Conservation (phyloP, 2,797 vertebrate genomes). For the Urophycis tenuis region DNA sequence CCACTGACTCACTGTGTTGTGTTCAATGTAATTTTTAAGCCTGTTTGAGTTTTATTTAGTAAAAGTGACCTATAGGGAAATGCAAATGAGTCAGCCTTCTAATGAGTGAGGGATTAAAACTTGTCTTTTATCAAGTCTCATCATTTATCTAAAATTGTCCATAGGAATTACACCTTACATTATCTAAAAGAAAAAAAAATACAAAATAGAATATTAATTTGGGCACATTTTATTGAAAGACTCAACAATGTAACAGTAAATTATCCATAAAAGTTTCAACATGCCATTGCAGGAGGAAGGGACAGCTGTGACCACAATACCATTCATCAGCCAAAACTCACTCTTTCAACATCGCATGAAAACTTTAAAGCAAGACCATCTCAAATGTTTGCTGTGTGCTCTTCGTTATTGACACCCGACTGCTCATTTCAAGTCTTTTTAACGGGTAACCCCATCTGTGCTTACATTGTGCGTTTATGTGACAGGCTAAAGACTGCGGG, state of each 20-base stretch:
- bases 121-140: no score
- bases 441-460: not conserved
- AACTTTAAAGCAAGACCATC: not conserved
- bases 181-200: no score
- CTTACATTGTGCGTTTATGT: not conserved
- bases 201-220: no score
- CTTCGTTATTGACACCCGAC: not conserved
- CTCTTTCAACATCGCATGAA: not conserved
- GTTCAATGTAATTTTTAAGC: no score
- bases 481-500: conserved; percentile 37
- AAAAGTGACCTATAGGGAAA: no score
- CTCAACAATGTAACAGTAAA: not conserved
- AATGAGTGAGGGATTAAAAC: no score
- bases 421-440: not conserved
- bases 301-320: not conserved
- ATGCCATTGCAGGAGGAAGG: not conserved
- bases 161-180: no score
- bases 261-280: not conserved
- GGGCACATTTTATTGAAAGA: not conserved
- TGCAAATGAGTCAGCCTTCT: no score
- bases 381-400: not conserved
- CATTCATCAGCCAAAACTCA: not conserved
- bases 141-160: no score
- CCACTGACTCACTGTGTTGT: no score
- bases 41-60: no score